Base-by-base conservation (phyloP, 1,140 invertebrate species). In the Drosophila azteca region DNA sequence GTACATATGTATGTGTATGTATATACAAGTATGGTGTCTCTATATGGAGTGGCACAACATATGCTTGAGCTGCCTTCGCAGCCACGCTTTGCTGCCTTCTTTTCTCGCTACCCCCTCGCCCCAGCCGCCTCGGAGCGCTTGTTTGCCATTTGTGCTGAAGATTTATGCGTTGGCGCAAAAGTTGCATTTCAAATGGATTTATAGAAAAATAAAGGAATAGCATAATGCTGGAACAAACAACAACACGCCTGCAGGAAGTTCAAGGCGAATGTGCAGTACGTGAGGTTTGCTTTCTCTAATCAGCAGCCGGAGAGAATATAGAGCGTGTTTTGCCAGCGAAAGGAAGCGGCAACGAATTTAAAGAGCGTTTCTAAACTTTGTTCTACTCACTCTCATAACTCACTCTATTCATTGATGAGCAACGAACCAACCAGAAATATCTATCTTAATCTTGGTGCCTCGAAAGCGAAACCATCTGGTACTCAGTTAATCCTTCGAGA, bases 151-250 rank as follows among this genome's bases (percentile, higher is more conserved):
- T 82, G 69, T 81, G 62, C 52, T 68, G 39, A 68, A 85, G 82
- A 85, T 85, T 85, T 87, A 85, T 85, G 78, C 74, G 74, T 82
- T 87, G 54, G 74, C 82, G 78, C 74, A 87, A 82, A 85, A 85
- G 62, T 85, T 85, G 82, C 82, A 85, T 78, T 87, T 78, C 68
- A 85, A 87, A 85, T 78, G 70, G 77, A 81, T 75, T 78, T 71
- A 60, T 54, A 65, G 69, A 70, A 74, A 77, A 77, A 82, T 61
- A 72, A 22, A 45, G 41, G 50, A 43, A 66, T 50, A 57, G 31
- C 31, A 77, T 50, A 60, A 53, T 45, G 55, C 50, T 29, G 13
- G 43, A 6, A 41, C 43, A 11, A 67, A 2, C 43, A 68, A 2
- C 43, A 68, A 22, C 49, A 69, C 43, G 29, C 31, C 68, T 9